These are phyloP conservation scores for Lepidonotus clava DNA, from an alignment of 2,888 invertebrate species.

Conservation along the genomic window DNA sequence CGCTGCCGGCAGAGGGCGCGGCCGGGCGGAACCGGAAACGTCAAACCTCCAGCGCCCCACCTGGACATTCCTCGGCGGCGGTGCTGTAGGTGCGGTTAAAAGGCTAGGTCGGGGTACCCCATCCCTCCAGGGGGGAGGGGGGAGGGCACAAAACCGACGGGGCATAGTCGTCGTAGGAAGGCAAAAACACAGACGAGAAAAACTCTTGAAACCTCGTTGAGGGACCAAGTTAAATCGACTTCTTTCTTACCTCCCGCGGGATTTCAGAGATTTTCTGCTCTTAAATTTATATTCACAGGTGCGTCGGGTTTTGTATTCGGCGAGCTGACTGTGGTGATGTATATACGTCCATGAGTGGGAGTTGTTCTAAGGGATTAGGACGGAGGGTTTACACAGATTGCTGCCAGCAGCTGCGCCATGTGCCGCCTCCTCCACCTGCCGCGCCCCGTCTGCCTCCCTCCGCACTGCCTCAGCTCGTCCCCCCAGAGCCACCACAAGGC, in stretches of 20 bases:
- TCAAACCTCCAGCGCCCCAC: not conserved
- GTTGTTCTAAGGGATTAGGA: constrained; percentile 24
- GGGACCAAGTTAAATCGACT: too few relatives aligned
- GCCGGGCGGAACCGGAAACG: constrained; percentile 7
- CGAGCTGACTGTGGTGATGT: constrained; percentile 10
- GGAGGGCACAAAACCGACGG: too few relatives aligned
- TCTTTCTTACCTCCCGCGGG: not conserved
- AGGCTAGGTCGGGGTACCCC: too few relatives aligned
- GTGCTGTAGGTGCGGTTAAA: too few relatives aligned
- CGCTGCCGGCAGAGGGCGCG: not conserved
- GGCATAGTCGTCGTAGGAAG: too few relatives aligned
- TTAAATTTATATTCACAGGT: constrained; percentile 9
- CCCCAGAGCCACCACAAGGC: too few relatives aligned
- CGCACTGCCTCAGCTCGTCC: not conserved
- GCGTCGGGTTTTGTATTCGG: not conserved
- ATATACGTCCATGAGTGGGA: not conserved
- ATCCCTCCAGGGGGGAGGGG: too few relatives aligned
- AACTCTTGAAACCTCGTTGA: too few relatives aligned
- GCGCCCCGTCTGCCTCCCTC: not conserved
- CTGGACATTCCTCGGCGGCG: not conserved
- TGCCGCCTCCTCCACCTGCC: constrained; percentile 31
- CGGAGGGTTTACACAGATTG: constrained; percentile 33
- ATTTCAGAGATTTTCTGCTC: not conserved
- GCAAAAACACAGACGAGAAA: too few relatives aligned
- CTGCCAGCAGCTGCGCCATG: constrained; percentile 20